Evolutionary conservation across 2,797 vertebrate species (phyloP).

Genomic region (Phrynocephalus forsythii): DNA sequence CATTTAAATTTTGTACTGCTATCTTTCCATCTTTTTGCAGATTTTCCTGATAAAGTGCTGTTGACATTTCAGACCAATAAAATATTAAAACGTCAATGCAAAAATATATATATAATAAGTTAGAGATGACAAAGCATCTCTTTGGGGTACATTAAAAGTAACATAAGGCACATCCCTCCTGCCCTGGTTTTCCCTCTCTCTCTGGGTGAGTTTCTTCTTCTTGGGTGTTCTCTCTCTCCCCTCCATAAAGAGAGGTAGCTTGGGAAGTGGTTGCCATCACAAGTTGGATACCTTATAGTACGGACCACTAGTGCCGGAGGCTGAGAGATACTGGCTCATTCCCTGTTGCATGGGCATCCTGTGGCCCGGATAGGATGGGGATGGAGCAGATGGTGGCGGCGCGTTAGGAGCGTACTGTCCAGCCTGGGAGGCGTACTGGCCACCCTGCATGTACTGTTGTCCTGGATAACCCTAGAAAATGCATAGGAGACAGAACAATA

Average conservation of each 20-base stretch:
- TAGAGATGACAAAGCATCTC: neutral
- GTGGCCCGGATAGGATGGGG: slow-evolving; percentile 88
- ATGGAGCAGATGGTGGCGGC: slow-evolving; percentile 86
- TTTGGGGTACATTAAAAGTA: neutral
- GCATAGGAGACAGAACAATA: neutral
- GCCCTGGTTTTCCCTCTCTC: neutral
- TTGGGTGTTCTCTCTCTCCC: slow-evolving; percentile 38
- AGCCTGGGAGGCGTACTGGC: slow-evolving; percentile 72
- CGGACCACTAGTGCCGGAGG: slow-evolving; percentile 80
- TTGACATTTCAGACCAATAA: neutral
- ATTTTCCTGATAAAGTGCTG: neutral
- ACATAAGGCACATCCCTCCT: too few species aligned
- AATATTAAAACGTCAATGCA: neutral
- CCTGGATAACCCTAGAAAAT: slow-evolving; percentile 80
- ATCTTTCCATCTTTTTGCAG: neutral
- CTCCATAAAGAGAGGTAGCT: slow-evolving; percentile 47
- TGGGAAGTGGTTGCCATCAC: neutral
- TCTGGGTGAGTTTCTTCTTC: neutral
- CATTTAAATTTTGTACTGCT: neutral
- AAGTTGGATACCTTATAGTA: slow-evolving; percentile 83
- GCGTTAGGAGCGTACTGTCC: slow-evolving; percentile 85
- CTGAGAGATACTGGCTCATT: slow-evolving; percentile 83
- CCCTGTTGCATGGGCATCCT: slow-evolving; percentile 86
- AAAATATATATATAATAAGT: neutral
- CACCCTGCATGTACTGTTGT: slow-evolving; percentile 83